These are phyloP conservation scores for Cyanoderma ruficeps DNA, from an alignment of 2,113 vertebrate genomes.

Conservation along the genomic window DNA sequence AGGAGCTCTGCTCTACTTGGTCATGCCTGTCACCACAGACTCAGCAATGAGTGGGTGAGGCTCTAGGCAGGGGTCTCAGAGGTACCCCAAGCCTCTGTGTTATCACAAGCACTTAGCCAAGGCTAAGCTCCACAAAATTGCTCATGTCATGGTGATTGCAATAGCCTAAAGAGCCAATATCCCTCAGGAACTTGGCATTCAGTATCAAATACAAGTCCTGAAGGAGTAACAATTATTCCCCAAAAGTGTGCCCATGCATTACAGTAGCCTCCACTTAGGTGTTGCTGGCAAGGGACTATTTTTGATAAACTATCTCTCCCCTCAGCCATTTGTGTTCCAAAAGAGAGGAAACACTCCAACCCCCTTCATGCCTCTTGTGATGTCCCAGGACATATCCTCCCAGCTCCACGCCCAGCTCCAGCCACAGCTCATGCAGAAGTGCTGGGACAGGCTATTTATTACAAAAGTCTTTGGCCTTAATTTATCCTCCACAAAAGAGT, in stretches of 20 bases:
- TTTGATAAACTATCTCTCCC: background rate
- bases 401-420: background rate
- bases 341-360: background rate
- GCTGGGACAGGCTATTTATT: background rate
- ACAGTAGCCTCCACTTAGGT: background rate
- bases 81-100: background rate
- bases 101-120: background rate
- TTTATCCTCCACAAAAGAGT: background rate
- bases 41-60: background rate
- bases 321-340: background rate
- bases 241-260: background rate
- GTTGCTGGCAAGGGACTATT: background rate
- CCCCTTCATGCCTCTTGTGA: background rate
- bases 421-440: background rate
- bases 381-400: background rate
- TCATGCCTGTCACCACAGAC: background rate
- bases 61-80: background rate
- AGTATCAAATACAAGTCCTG: background rate
- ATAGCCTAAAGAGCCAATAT: background rate
- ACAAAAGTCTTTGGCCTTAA: background rate
- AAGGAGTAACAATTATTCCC: background rate
- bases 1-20: background rate
- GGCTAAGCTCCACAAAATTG: background rate
- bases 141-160: background rate
- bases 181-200: background rate